Base-by-base conservation (phyloP, 2,888 invertebrate genomes). In the Hydropsyche betteni region DNA sequence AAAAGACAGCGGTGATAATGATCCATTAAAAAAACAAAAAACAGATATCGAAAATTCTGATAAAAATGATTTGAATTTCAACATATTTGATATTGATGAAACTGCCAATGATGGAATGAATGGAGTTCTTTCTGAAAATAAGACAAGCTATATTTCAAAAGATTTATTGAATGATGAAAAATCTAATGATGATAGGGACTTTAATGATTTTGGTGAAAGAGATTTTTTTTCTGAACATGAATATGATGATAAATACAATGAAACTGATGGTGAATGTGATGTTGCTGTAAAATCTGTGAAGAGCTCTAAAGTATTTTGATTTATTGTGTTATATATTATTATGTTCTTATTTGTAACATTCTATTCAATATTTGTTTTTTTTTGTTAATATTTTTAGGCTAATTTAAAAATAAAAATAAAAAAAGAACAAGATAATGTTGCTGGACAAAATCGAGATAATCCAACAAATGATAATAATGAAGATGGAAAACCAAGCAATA, bases 1-100 rank as follows among this genome's bases (percentile, higher is more conserved):
- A 73, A 88, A 91, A 82, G 89, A 91, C 83, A 88, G 92, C 84
- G 83, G 86, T 0, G 83, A 90, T 81, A 83, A 86, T 80, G 87
- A 87, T 33, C 7, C 68, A 78, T 1, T 84, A 85, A 12, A 64
- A 12, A 90, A 82, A 80, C 82, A 80, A 80, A 89, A 84, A 80
- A 58, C 81, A 0, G 87, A 87, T 0, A 85, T 85, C 4, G 51
- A 79, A 0, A 85, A 85, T 4, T 52, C 80, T 5, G 81, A 80
- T 1, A 86, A 76, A 68, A 76, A 75, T 71, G 79, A 76, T 74
- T 74, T 69, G 24, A 77, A 73, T 58, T 69, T 61, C 24, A 83
- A 79, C 81, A 84, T 12, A 55, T 75, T 79, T 74, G 83, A 86
- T 74, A 87, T 88, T 34, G 88, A 88, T 77, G 88, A 88, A 74